Percentiles rank a stretch among this genome's conserved stretches.
Evolutionary conservation across 1,140 invertebrate species (phyloP).

Genomic region (Schlechtendalia chinensis): DNA sequence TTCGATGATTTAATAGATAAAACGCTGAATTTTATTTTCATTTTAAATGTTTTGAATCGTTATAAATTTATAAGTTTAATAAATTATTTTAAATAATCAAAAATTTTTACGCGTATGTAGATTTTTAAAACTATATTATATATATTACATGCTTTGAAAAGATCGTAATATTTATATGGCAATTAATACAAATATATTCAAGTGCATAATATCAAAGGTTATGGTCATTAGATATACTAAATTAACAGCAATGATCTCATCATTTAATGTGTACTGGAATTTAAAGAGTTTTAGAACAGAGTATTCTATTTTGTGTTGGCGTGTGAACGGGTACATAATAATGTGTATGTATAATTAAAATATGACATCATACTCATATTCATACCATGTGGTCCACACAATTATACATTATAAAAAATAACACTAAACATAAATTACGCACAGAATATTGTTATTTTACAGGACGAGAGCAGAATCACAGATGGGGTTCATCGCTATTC

Average conservation of each 20-base stretch:
- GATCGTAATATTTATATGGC: background rate
- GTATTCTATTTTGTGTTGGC: background rate
- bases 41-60: too few relatives aligned
- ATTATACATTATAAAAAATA: background rate
- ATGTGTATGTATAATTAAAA: background rate
- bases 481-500: slow-evolving; percentile 16
- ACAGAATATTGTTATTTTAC: background rate
- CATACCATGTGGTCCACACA: slow-evolving; percentile 2
- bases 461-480: background rate
- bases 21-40: too few relatives aligned
- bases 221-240: background rate
- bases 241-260: slow-evolving; percentile 19
- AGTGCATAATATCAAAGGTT: background rate
- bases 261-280: background rate
- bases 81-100: too few relatives aligned
- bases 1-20: too few relatives aligned
- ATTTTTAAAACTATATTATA: too few relatives aligned
- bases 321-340: background rate
- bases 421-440: background rate
- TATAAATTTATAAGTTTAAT: too few relatives aligned
- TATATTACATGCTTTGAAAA: background rate
- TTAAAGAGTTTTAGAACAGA: slow-evolving; percentile 1
- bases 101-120: too few relatives aligned
- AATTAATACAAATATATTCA: background rate
- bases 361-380: slow-evolving; percentile 16